These are phyloP conservation scores for Mactromeris polynyma DNA, from an alignment of 2,888 invertebrate species.

Conservation along the genomic window DNA sequence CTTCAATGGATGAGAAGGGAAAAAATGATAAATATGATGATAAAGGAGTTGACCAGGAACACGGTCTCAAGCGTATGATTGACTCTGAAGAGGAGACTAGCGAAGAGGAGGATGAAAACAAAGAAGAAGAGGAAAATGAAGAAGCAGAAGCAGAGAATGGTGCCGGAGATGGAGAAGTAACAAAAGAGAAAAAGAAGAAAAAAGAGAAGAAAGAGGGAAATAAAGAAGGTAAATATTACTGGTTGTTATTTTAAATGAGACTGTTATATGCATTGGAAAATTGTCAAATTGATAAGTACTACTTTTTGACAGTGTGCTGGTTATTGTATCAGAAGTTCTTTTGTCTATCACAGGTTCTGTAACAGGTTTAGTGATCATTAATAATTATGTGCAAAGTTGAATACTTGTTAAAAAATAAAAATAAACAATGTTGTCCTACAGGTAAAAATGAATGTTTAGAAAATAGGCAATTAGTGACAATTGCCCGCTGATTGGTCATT, in stretches of 20 bases:
- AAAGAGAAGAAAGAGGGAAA: conserved; percentile 61
- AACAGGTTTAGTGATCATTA: too few relatives aligned
- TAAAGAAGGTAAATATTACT: conserved; percentile 52
- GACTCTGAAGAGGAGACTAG: conserved; percentile 83
- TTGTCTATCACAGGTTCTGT: too few relatives aligned
- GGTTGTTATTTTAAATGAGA: too few relatives aligned
- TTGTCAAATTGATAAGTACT: neutral
- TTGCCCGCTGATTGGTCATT: too few relatives aligned
- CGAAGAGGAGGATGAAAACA: conserved; percentile 92
- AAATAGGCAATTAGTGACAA: too few relatives aligned
- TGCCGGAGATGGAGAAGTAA: conserved; percentile 57
- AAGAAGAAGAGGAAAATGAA: conserved; percentile 89
- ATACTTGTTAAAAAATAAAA: too few relatives aligned
- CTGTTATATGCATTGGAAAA: too few relatives aligned
- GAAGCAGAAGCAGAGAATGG: conserved; percentile 72
- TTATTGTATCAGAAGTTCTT: too few relatives aligned
- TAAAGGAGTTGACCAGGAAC: conserved; percentile 96
- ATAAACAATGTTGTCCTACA: too few relatives aligned
- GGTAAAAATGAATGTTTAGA: too few relatives aligned
- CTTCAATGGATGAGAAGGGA: conserved; percentile 83
- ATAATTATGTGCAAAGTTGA: too few relatives aligned
- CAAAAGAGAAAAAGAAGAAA: conserved; percentile 54
- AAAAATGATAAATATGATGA: conserved; percentile 90
- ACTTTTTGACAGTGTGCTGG: too few relatives aligned
- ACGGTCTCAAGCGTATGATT: conserved; percentile 94